Conservation (phyloP, 1,140 invertebrate genomes). For the Penaeus indicus region DNA sequence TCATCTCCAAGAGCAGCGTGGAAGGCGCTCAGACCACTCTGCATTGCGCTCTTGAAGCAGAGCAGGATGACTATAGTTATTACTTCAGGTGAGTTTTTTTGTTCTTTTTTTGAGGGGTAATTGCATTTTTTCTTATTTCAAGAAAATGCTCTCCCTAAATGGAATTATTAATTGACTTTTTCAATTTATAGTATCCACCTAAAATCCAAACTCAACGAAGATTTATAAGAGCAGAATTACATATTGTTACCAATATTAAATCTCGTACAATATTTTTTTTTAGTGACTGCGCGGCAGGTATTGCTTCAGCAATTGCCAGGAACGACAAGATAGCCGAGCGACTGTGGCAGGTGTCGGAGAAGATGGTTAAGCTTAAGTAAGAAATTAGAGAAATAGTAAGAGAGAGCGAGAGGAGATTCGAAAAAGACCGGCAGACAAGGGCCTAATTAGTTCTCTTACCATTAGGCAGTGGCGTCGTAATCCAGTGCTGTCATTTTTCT, state of each 20-base stretch:
- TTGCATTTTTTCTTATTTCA: no score
- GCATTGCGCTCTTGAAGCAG: constrained; percentile 82
- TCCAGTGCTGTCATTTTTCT: no score
- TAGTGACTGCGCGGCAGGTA: constrained; percentile 27
- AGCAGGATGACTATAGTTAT: constrained; percentile 77
- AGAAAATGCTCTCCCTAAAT: no score
- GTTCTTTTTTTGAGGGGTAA: no score
- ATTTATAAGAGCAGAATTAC: no score
- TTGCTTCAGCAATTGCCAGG: not conserved
- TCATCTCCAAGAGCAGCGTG: constrained; percentile 75
- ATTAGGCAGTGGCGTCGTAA: no score
- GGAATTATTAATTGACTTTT: no score
- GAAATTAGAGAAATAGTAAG: not conserved
- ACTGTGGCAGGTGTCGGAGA: constrained; percentile 85
- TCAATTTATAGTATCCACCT: no score
- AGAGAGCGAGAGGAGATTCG: not conserved
- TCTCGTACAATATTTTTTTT: not conserved
- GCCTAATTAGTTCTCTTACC: no score
- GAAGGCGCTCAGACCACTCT: constrained; percentile 86
- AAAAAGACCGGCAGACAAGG: no score
- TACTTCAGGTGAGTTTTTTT: constrained; percentile 70
- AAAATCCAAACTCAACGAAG: no score
- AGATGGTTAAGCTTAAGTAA: constrained; percentile 66
- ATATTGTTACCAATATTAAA: not conserved
- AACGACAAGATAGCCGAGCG: constrained; percentile 75